Base-by-base conservation (phyloP, 2,113 vertebrate species). In the Morone chrysops region DNA sequence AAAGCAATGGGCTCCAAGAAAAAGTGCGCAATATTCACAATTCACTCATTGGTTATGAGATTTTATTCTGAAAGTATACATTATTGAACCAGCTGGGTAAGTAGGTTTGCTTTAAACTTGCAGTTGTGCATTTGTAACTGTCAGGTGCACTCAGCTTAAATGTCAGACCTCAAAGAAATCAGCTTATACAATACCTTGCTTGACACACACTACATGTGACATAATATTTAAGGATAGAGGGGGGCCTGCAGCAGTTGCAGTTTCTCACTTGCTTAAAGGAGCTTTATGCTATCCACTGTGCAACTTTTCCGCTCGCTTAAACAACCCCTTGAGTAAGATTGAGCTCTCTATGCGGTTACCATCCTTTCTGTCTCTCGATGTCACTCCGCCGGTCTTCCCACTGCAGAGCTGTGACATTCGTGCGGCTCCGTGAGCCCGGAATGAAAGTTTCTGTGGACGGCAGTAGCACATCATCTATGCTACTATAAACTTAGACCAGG, bases 191-290 rank as follows among this genome's bases (percentile, higher is more conserved):
- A 17, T 12, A 18, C 41, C 31, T 20, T 25, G 53, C 50, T 48
- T 45, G 73, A 75, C 72, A 25, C 38, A 20, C 17, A 13, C 25
- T 72, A n/a, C 70, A 56, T 71, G 73, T 89, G 81, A 86, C 40
- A 62, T 75, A 87, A 87, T 78, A 57, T 78, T 47, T 81, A 38
- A 75, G 74, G 31, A 31, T 47, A 66, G 51, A 68, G 82, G 68
- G 14, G 43, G 43, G 59, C 48, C 13, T 67, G n/a, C 47, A 1
- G 47, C 70, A 8, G 62, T 10, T 22, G 17, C n/a, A 14, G 0
- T 40, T 43, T 31, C 40, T 80, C 75, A 20, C 68, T 20, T 81
- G 74, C 83, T 84, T 79, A 50, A n/a, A 88, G 81, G 68, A 59
- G 62, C 53, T 57, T 70, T 57, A 73, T 57, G 85, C 78, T 85